Percentiles rank a stretch among this genome's conserved stretches.
These are phyloP conservation scores for Holothuria leucospilota DNA, from an alignment of 53 echinoderm and acorn worm species.

Conservation along the genomic window DNA sequence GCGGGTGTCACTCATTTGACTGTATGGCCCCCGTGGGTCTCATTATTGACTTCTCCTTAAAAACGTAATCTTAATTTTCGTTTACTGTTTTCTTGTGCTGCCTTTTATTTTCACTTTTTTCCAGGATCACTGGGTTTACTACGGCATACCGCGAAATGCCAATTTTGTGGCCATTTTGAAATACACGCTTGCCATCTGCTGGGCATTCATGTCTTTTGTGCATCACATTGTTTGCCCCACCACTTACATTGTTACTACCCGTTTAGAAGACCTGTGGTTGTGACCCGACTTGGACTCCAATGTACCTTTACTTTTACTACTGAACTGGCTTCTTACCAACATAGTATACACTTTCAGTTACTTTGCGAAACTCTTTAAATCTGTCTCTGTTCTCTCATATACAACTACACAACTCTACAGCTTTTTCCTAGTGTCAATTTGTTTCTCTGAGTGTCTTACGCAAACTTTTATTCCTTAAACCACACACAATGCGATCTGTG, in stretches of 20 bases:
- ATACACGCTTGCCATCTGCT: slow-evolving; percentile 60
- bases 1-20: no score
- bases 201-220: slow-evolving; percentile 56
- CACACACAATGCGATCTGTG: slow-evolving; percentile 60
- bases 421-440: slow-evolving; percentile 51
- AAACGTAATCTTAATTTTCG: slow-evolving; percentile 55
- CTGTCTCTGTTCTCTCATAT: not conserved
- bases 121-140: not conserved
- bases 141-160: slow-evolving; percentile 55
- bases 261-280: no score
- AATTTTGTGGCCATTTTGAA: slow-evolving; percentile 22
- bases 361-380: not conserved
- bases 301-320: no score
- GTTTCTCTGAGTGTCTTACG: slow-evolving; percentile 4
- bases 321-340: no score
- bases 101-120: not conserved
- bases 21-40: no score
- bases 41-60: slow-evolving; percentile 37
- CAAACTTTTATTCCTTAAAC: slow-evolving; percentile 6
- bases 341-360: no score
- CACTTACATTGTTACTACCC: no score
- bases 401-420: slow-evolving; percentile 45
- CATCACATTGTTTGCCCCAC: not conserved
- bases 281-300: no score
- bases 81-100: not conserved